Evolutionary conservation across 1,140 invertebrate species (phyloP).

Genomic region (Drosophila simulans): DNA sequence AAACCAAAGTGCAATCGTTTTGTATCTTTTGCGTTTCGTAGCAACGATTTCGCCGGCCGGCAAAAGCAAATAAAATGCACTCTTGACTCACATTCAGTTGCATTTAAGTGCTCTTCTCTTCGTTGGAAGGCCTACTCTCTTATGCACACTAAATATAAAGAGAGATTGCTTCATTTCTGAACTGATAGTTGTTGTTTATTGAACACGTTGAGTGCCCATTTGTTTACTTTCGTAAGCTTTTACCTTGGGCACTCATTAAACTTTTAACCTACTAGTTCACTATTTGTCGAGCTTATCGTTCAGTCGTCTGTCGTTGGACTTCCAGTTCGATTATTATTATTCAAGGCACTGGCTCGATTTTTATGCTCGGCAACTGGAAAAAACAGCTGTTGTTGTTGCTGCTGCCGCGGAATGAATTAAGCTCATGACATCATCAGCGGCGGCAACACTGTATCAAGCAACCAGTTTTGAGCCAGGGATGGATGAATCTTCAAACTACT

Average conservation of each 20-base stretch:
- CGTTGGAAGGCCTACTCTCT: constrained; percentile 5
- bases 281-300: constrained; percentile 44
- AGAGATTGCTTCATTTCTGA: neutral
- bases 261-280: constrained; percentile 64
- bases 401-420: constrained; percentile 42
- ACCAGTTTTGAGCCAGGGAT: constrained; percentile 64
- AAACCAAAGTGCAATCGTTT: constrained; percentile 21
- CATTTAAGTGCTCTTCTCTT: constrained; percentile 13
- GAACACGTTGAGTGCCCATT: constrained; percentile 36
- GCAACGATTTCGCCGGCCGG: constrained; percentile 60
- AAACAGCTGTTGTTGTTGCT: constrained; percentile 52
- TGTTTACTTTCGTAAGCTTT: constrained; percentile 73
- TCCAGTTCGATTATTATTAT: constrained; percentile 52
- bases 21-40: constrained; percentile 9
- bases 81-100: constrained; percentile 22
- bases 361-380: constrained; percentile 28
- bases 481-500: neutral
- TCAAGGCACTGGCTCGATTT: constrained; percentile 44
- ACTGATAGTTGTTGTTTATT: constrained; percentile 22
- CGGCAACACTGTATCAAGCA: constrained; percentile 47
- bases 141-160: neutral
- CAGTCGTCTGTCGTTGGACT: constrained; percentile 11
- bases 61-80: constrained; percentile 37
- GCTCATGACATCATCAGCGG: constrained; percentile 67
- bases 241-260: constrained; percentile 75